phyloP scores from a whole-genome alignment of 2,113 vertebrate genomes.

The Grammomys surdaster region DNA sequence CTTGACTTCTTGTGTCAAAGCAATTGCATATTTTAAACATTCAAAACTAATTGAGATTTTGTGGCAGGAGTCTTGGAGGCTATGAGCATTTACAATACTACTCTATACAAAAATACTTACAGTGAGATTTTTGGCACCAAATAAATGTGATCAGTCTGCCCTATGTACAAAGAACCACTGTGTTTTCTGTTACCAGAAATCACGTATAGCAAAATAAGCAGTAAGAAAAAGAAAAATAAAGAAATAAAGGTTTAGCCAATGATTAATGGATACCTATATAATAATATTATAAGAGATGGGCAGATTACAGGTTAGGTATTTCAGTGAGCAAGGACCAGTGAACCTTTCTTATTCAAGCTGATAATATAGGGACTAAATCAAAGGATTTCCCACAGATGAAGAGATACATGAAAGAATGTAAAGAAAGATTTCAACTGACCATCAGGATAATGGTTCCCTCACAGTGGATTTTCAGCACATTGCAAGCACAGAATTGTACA shows the following conservation, averaged over 20 bases:
- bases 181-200: neutral
- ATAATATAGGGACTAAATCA: neutral
- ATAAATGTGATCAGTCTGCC: neutral
- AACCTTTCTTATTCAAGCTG: neutral
- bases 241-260: rapidly evolving
- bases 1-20: too few species aligned
- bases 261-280: neutral
- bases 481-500: neutral
- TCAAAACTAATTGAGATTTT: neutral
- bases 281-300: neutral
- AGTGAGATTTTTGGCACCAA: neutral
- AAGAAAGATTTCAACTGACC: neutral
- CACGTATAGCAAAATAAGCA: neutral
- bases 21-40: neutral
- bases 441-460: rapidly evolving
- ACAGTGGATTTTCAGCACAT: neutral
- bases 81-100: neutral
- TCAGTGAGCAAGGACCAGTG: too few species aligned
- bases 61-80: neutral
- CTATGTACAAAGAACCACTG: neutral
- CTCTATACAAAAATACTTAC: neutral
- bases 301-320: neutral
- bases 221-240: too few species aligned
- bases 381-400: neutral
- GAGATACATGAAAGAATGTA: too few species aligned